A percentile compares a stretch with the other conserved stretches of the same genome.
phyloP scores from a whole-genome alignment of 2,888 invertebrate genomes.

The Pterostichus madidus region DNA sequence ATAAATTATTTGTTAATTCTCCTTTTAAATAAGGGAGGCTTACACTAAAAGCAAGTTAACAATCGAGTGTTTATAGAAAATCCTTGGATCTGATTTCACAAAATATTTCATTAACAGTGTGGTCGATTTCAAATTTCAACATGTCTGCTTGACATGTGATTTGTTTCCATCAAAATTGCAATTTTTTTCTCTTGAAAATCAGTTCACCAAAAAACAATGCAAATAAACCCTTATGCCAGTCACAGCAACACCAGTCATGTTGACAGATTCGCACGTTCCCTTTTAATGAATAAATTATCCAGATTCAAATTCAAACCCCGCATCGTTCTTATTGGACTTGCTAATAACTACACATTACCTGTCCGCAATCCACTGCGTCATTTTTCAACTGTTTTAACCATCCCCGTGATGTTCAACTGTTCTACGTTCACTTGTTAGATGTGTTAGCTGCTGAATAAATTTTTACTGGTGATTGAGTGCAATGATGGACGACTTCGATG shows the following conservation, averaged over 20 bases:
- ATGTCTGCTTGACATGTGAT: background rate
- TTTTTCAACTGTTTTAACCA: background rate
- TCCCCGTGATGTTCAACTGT: background rate
- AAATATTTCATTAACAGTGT: too few relatives aligned
- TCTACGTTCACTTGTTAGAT: too few relatives aligned
- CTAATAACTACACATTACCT: conserved; percentile 6
- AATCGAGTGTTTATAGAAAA: too few relatives aligned
- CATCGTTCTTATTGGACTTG: background rate
- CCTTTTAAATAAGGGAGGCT: too few relatives aligned
- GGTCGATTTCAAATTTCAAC: too few relatives aligned
- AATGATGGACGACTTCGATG: conserved; percentile 4
- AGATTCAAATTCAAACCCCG: conserved; percentile 14
- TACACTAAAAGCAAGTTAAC: too few relatives aligned
- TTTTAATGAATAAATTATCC: conserved; percentile 22
- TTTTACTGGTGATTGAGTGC: conserved; percentile 1
- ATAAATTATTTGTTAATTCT: too few relatives aligned
- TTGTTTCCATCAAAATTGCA: background rate
- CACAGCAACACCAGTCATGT: background rate
- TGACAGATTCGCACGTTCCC: background rate
- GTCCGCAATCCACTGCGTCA: background rate
- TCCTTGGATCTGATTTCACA: too few relatives aligned
- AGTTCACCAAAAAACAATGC: conserved; percentile 12
- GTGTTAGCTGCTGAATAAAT: background rate
- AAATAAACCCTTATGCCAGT: background rate
- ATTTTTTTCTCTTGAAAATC: background rate